Base-by-base conservation (phyloP, 1,140 invertebrate genomes). In the Orussus abietinus region DNA sequence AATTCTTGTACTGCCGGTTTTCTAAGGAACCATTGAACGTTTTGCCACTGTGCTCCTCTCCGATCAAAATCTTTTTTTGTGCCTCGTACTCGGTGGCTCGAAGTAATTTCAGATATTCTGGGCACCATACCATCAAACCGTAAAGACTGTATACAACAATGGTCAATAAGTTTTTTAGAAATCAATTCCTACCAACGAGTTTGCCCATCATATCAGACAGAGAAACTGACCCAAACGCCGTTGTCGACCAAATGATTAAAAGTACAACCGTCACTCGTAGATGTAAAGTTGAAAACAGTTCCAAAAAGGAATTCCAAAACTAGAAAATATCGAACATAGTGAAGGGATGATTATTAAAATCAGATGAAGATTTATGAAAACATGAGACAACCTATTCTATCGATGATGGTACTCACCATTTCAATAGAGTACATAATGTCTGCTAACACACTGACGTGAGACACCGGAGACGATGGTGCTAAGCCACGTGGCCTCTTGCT, bases 221-320 rank as follows among this genome's bases (percentile, higher is more conserved):
- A n/a, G n/a, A 14, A 13, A 19, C 51, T 52, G 56, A 75, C 71
- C 56, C 63, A 42, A 71, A 71, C 21, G 62, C 59, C 31, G 57
- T 49, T 3, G 59, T 53, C 15, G 55, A 57, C 66, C 66, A 69
- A 35, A 68, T 60, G 40, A 63, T 49, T 35, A 67, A 45, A 37
- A 71, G 51, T 17, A 66, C 45, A 21, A 67, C 7, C 3, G 77
- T 79, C 1, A 72, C 71, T 7, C 58, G 66, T 19, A 73, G 57
- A 50, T 78, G 73, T n/a, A 72, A 57, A n/a, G 58, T 59, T 11
- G 75, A 45, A 53, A 79, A 79, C 34, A 79, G 52, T 45, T 79
- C 75, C 40, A 77, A 60, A 38, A 79, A 80, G 17, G 76, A 74
- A 54, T 75, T 77, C 70, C 75, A 80, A 50, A 80, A 79, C 77